Evolutionary conservation across 2,888 invertebrate genomes (phyloP), one percentile per base, ranked within the genome.

Genomic region (Troglohyphantes excavatus): DNA sequence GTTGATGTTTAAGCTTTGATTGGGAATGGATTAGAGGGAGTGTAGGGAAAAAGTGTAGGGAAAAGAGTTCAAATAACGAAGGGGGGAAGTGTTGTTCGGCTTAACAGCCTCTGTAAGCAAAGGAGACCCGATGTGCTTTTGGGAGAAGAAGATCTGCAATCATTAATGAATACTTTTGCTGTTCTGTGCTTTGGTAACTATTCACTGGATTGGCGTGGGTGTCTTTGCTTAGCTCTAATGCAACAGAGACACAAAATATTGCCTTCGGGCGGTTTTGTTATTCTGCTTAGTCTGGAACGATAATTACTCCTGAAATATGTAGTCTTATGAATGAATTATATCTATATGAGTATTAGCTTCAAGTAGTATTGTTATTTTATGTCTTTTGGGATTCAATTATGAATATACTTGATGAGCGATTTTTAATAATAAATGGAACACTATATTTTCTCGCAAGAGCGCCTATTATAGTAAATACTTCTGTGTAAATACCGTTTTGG

Each of bases 1-100:
- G 83, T 73, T 65, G 83, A 83, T 85, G 85, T 85, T 85, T 85
- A 70, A 85, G 85, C 85, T 85, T 85, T 85, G 85, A 85, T 85
- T 85, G 85, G 85, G 85, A 75, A 76, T 61, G 85, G 85, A 85
- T 85, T 85, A 85, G 76, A 23, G 5, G 19, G 39, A 63, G 39
- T 21, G n/a, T 85, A 85, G 76, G 26, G 5, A 13, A 23, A 63
- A 23, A 27, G n/a, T 59, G 46, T 39, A 27, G 53, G 81, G 85
- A 29, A 29, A 39, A 67, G 85, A 85, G 76, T 85, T 85, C 85
- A 85, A 85, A 76, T 85, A 85, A 85, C 76, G 85, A 85, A 85
- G 68, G 53, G 61, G 21, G 26, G 67, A 85, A 85, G 85, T 68
- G 85, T 85, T 76, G 85, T 17, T 2, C 59, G 70, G 26, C 59